These are phyloP conservation scores for Tylochromis polylepis DNA, from an alignment of 2,113 vertebrate species.

Conservation along the genomic window DNA sequence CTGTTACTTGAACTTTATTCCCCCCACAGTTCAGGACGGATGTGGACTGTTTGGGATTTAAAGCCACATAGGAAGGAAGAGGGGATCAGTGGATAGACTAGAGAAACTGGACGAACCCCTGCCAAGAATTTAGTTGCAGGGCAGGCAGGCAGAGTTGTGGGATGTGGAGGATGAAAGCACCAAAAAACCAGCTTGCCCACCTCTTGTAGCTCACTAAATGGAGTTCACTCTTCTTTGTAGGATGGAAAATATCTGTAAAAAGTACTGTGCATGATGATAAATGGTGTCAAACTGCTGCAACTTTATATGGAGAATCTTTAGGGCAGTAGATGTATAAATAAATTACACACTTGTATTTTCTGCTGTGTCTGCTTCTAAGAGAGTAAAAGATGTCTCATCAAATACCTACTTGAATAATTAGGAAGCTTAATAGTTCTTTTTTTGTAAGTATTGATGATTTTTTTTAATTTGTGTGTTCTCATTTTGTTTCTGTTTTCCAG, in stretches of 20 bases:
- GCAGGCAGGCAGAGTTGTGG: constrained; percentile 22
- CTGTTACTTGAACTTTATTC: not conserved
- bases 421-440: too few species aligned
- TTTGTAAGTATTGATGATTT: not conserved
- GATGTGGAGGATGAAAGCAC: constrained; percentile 37
- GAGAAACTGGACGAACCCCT: constrained; percentile 52
- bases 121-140: constrained; percentile 51
- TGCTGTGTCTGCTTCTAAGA: not conserved
- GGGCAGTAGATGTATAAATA: not conserved
- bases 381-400: not conserved
- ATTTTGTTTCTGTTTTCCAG: constrained; percentile 46
- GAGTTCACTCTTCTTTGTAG: not conserved
- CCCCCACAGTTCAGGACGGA: constrained; percentile 51
- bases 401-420: not conserved
- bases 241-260: not conserved
- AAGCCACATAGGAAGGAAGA: constrained; percentile 69
- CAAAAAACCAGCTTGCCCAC: not conserved
- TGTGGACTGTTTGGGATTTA: constrained; percentile 65
- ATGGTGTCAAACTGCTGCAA: not conserved
- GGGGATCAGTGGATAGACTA: constrained; percentile 24
- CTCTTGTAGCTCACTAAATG: not conserved
- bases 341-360: not conserved
- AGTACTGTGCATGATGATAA: not conserved
- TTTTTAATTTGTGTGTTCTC: not conserved
- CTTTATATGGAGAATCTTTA: not conserved